Evolutionary conservation across 2,113 vertebrate genomes (phyloP), one percentile per base, ranked within the genome.

Genomic region (Camarhynchus parvulus): DNA sequence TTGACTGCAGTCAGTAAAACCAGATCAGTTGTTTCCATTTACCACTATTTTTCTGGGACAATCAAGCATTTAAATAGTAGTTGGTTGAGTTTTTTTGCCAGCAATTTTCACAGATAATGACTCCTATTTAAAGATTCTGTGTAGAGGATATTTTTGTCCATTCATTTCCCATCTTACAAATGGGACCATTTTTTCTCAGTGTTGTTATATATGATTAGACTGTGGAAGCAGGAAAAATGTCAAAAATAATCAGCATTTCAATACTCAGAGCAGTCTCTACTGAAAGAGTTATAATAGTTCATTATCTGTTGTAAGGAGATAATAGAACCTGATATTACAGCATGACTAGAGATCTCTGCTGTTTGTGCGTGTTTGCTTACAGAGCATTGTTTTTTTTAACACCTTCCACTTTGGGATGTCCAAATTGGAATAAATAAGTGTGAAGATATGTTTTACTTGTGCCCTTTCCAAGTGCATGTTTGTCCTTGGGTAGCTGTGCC

Each of bases 121-220:
- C n/a, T 89, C 28, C 72, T 90, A 83, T 94, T 90, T 95, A 94
- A 91, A 95, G 87, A 76, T 46, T 88, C 61, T 68, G 7, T 61
- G 33, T 76, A 82, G 68, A 69, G 35, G 50, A 30, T 92, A 95
- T 91, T 97, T 96, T 94, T 81, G 68, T 72, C 77, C 69, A 31
- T 90, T 88, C 33, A 19, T 90, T 93, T 89, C 46, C 63, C 28
- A 12, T 91, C 66, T 95, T 95, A 49, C 37, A 69, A 76, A 92
- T 53, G 6, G 69, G 8, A 78, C 37, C 46, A 3, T 18, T 81
- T 95, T 61, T 69, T 70, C 33, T 68, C 28, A 16, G 2, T 66
- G 49, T 62, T 35, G 20, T 84, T 92, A 49, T 76, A 13, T 72
- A 39, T 42, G 24, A 61, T 75, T 95, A 77, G 66, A 47, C 39